Evolutionary conservation across 1,140 invertebrate genomes (phyloP).

Genomic region (Brachionus asplanchnoidis): DNA sequence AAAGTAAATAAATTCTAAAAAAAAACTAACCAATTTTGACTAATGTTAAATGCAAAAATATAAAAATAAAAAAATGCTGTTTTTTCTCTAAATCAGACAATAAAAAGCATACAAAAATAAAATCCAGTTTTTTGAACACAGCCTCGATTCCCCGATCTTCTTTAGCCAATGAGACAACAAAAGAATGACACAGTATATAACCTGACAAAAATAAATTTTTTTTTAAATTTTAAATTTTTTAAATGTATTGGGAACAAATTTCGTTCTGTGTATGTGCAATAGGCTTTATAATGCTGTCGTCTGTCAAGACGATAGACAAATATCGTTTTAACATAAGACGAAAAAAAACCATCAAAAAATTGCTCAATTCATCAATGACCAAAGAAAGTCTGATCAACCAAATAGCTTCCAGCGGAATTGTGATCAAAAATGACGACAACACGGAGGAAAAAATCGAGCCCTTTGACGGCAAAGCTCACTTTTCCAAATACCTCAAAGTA

Average conservation of each 20-base stretch:
- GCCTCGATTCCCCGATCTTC: neutral
- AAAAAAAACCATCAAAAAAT: neutral
- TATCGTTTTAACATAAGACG: neutral
- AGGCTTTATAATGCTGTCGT: neutral
- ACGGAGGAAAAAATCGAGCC: neutral
- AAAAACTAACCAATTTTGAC: neutral
- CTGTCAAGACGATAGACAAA: conserved; percentile 10
- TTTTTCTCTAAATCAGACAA: neutral
- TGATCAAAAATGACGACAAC: neutral
- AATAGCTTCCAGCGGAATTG: neutral
- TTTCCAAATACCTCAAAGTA: neutral
- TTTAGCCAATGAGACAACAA: neutral
- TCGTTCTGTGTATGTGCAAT: neutral
- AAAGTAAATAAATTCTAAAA: neutral
- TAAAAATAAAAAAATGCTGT: neutral
- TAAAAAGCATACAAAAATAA: neutral
- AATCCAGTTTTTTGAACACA: neutral
- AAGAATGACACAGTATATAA: neutral
- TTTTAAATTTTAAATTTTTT: neutral
- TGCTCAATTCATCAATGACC: neutral
- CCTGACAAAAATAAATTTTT: neutral
- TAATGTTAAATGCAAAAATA: neutral
- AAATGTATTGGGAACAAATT: conserved; percentile 29
- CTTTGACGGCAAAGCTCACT: neutral
- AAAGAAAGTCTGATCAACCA: neutral